Percentiles rank a stretch among this genome's conserved stretches.
Conservation (phyloP, 2,797 vertebrate species). For the Halcyon leucocephala region DNA sequence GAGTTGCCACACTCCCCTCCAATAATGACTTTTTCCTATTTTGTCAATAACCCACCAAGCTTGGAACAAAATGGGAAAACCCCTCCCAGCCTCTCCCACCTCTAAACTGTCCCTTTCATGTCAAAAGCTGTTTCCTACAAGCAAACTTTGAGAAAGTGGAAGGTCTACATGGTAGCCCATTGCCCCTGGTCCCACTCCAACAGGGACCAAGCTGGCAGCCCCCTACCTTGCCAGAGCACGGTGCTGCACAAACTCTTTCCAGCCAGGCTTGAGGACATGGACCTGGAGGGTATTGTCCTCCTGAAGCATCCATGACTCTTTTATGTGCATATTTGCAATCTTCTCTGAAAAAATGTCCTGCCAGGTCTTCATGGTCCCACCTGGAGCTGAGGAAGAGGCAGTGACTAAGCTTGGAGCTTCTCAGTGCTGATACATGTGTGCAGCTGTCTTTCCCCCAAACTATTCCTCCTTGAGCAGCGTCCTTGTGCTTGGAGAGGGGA, state of each 20-base stretch:
- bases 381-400: neutral
- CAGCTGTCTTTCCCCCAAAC: neutral
- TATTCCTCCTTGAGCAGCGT: neutral
- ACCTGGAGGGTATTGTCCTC: neutral
- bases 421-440: rapidly evolving
- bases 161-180: neutral
- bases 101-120: neutral
- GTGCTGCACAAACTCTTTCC: neutral
- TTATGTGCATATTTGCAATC: neutral
- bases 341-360: constrained; percentile 19
- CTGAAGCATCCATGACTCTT: neutral
- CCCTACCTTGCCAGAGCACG: neutral
- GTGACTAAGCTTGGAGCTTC: neutral
- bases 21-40: neutral
- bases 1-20: neutral
- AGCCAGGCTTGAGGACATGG: neutral
- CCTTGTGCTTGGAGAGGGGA: neutral
- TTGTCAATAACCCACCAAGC: neutral
- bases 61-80: neutral
- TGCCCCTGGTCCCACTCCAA: rapidly evolving
- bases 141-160: neutral
- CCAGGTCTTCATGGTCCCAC: neutral
- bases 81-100: neutral
- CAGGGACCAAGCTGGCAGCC: rapidly evolving
- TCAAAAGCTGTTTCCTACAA: neutral